A percentile compares a stretch with the other conserved stretches of the same genome.
Conservation (phyloP, 1,140 invertebrate species). For the Drosophila nannoptera region DNA sequence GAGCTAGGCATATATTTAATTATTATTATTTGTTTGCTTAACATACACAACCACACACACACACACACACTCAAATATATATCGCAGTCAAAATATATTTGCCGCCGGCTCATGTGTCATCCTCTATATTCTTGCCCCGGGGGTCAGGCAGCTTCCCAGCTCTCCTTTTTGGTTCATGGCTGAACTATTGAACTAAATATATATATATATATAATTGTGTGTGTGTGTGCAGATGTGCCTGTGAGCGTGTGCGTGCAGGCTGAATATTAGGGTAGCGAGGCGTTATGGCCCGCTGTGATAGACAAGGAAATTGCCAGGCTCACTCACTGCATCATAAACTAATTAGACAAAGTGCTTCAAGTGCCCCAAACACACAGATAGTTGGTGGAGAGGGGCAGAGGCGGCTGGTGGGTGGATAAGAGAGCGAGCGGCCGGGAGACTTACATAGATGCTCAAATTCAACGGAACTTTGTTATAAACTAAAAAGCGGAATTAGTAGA, state of each 20-base stretch:
- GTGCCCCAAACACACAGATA: slow-evolving; percentile 21
- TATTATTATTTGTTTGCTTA: slow-evolving; percentile 75
- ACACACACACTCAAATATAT: slow-evolving; percentile 3
- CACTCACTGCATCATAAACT: slow-evolving; percentile 42
- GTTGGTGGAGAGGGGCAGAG: neutral
- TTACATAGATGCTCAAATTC: neutral
- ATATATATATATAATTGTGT: neutral
- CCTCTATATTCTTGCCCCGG: slow-evolving; percentile 2
- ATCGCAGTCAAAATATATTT: slow-evolving; percentile 8
- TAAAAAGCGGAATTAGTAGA: slow-evolving; percentile 10
- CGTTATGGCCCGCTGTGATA: slow-evolving; percentile 34
- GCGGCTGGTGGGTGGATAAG: neutral
- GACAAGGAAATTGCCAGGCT: slow-evolving; percentile 40
- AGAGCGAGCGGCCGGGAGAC: neutral
- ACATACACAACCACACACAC: slow-evolving; percentile 20
- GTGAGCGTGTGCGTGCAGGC: neutral
- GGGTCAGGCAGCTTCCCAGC: slow-evolving; percentile 6
- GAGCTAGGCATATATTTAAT: slow-evolving; percentile 67
- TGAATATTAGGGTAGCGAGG: neutral
- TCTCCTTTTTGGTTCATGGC: slow-evolving; percentile 27
- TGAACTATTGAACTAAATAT: slow-evolving; percentile 31
- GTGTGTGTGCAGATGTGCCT: neutral
- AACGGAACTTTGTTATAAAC: slow-evolving; percentile 12
- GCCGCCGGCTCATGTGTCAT: slow-evolving; percentile 43
- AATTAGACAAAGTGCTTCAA: slow-evolving; percentile 46